Evolutionary conservation across 2,888 invertebrate species (phyloP).

Genomic region (Synanthedon tipuliformis): DNA sequence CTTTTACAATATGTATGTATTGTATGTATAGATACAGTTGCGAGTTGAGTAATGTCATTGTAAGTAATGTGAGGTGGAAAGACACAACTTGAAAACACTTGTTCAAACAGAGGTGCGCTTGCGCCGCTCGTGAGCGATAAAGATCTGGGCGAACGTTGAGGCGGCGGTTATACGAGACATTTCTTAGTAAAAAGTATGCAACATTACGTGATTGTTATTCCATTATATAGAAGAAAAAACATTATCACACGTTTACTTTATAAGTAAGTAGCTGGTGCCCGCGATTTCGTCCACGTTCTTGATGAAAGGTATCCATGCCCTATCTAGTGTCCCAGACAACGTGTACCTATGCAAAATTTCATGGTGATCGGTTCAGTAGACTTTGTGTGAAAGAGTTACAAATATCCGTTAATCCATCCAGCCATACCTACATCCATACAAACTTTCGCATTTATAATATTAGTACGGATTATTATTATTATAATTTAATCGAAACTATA

Average conservation of each 20-base stretch:
- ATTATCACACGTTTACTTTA: background rate
- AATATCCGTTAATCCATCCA: too few species aligned
- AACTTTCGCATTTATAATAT: too few species aligned
- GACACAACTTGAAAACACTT: conserved; percentile 21
- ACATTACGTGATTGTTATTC: background rate
- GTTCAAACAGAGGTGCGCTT: conserved; percentile 28
- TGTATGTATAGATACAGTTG: too few species aligned
- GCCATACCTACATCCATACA: too few species aligned
- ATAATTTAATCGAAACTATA: background rate
- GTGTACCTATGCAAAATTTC: too few species aligned
- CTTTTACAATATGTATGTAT: too few species aligned
- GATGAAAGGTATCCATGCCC: too few species aligned
- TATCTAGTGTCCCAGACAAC: too few species aligned
- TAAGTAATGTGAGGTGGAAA: background rate
- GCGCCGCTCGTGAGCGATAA: conserved; percentile 2
- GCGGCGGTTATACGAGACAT: background rate
- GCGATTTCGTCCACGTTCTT: too few species aligned
- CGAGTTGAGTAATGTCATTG: background rate
- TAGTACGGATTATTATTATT: background rate
- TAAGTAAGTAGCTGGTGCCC: too few species aligned
- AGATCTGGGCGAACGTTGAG: background rate
- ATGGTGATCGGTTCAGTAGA: too few species aligned
- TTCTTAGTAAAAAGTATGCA: background rate
- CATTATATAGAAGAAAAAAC: background rate
- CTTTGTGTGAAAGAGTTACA: too few species aligned